These are phyloP conservation scores for Microplitis demolitor DNA, from an alignment of 1,140 invertebrate species.

Conservation along the genomic window DNA sequence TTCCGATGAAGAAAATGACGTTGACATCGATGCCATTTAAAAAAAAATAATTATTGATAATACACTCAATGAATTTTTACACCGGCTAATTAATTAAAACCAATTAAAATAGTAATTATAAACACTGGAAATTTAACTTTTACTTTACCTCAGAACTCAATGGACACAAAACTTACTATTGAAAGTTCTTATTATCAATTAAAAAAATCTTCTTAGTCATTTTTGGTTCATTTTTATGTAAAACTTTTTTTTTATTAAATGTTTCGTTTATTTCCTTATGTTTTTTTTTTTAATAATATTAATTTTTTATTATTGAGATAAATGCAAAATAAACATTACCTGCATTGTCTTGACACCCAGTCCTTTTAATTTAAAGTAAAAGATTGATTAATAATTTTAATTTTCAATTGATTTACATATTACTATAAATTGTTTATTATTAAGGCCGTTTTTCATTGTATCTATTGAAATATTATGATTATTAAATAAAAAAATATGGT, in stretches of 20 bases:
- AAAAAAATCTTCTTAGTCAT: too few species aligned
- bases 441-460: constrained; percentile 51
- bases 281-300: too few species aligned
- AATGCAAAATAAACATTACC: too few species aligned
- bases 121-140: too few species aligned
- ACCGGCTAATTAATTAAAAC: constrained; percentile 7
- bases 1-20: constrained; percentile 78
- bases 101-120: too few species aligned
- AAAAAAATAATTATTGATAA: constrained; percentile 31
- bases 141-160: too few species aligned
- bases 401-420: not conserved
- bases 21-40: constrained; percentile 94
- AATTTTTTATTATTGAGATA: too few species aligned
- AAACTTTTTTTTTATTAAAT: too few species aligned
- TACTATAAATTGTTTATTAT: not conserved
- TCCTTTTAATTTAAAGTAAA: not conserved
- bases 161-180: too few species aligned
- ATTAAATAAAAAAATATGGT: constrained; percentile 55
- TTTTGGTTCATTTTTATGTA: too few species aligned
- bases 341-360: not conserved
- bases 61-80: constrained; percentile 9
- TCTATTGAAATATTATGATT: constrained; percentile 48
- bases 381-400: not conserved
- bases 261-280: too few species aligned
- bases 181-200: too few species aligned